Percentiles rank a stretch among this genome's conserved stretches.
Evolutionary conservation across 2,797 vertebrate genomes (phyloP).

Genomic region (Gymnoscopelus microlampas): DNA sequence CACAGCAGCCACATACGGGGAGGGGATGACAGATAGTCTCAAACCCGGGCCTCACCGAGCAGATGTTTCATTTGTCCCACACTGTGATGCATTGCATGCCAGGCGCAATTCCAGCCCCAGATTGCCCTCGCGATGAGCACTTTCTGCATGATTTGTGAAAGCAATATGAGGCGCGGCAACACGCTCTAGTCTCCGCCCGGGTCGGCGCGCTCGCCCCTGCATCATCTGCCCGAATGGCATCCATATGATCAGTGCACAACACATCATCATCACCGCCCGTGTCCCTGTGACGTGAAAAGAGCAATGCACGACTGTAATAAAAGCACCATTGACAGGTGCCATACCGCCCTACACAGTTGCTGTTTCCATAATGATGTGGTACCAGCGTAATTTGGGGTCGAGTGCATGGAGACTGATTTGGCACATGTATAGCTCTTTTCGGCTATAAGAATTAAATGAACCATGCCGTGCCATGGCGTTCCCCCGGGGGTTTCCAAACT

Average conservation of each 20-base stretch:
- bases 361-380: too few species aligned
- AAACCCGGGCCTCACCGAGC: slow-evolving; percentile 31
- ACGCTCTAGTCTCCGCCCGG: slow-evolving; percentile 3
- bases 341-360: too few species aligned
- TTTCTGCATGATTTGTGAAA: slow-evolving; percentile 36
- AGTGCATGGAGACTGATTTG: too few species aligned
- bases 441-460: too few species aligned
- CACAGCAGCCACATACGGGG: slow-evolving; percentile 4
- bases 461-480: too few species aligned
- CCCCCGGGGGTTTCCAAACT: too few species aligned
- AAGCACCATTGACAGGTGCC: too few species aligned
- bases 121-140: slow-evolving; percentile 45
- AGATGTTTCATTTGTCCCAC: slow-evolving; percentile 46
- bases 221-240: slow-evolving; percentile 1
- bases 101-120: slow-evolving; percentile 29
- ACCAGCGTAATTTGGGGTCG: too few species aligned
- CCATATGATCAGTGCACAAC: slow-evolving; percentile 38
- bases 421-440: too few species aligned
- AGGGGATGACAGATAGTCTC: slow-evolving; percentile 27
- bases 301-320: not conserved
- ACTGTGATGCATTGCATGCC: slow-evolving; percentile 38
- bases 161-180: slow-evolving; percentile 6
- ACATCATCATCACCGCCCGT: not conserved
- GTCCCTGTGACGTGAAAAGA: not conserved
- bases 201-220: not conserved